Conservation (phyloP, 2,113 vertebrate genomes). For the Chlamydotis undulata region DNA sequence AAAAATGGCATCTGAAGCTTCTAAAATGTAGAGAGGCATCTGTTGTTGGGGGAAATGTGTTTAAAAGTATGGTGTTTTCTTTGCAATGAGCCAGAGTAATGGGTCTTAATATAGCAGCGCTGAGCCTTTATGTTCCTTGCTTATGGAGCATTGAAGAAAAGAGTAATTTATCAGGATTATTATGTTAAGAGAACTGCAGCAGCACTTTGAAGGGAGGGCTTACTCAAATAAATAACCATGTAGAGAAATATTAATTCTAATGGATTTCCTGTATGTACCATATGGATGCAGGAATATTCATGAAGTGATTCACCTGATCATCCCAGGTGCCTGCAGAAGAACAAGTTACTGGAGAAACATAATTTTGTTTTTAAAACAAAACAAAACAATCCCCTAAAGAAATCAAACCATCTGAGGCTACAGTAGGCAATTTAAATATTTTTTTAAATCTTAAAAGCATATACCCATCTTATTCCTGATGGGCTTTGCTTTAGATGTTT, state of each 20-base stretch:
- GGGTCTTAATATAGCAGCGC: not conserved
- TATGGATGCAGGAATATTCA: not conserved
- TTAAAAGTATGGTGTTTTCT: slow-evolving; percentile 17
- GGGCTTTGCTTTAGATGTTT: not conserved
- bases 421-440: not conserved
- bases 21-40: not conserved
- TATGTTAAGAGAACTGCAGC: not conserved
- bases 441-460: not conserved
- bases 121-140: not conserved
- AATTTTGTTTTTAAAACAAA: not conserved
- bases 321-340: not conserved
- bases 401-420: not conserved
- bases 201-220: not conserved
- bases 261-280: not conserved
- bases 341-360: not conserved
- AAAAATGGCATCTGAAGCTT: not conserved
- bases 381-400: not conserved
- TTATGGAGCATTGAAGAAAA: not conserved
- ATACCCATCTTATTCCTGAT: not conserved
- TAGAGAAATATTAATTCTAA: not conserved
- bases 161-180: slow-evolving; percentile 11
- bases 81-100: not conserved
- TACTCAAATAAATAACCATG: not conserved
- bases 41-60: not conserved
- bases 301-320: not conserved